phyloP scores from a whole-genome alignment of 2,797 vertebrate genomes.

The Gymnopithys bicolor region DNA sequence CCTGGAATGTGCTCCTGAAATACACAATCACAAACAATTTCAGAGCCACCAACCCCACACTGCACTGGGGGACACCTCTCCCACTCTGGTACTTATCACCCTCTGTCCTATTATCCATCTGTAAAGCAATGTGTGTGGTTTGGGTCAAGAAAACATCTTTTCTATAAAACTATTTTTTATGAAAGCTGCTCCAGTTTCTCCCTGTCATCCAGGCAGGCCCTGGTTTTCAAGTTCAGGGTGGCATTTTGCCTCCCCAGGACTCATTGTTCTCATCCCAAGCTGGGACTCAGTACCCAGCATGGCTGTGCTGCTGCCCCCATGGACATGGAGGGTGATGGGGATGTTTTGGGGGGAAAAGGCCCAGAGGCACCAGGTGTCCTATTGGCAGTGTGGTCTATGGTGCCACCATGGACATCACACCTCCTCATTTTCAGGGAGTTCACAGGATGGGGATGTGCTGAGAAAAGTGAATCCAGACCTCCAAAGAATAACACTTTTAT shows the following conservation, averaged over 20 bases:
- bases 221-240: not conserved
- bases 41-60: constrained; percentile 42
- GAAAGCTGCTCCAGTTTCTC: not conserved
- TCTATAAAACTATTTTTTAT: not conserved
- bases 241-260: not conserved
- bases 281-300: not conserved
- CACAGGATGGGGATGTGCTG: not conserved
- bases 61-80: not conserved
- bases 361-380: not conserved
- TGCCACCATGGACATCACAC: accelerated
- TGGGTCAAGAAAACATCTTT: not conserved
- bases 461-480: not conserved
- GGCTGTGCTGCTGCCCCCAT: not conserved
- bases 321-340: not conserved
- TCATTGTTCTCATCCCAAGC: not conserved
- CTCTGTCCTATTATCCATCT: constrained; percentile 43
- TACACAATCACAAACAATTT: not conserved
- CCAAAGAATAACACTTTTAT: not conserved
- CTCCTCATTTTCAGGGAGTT: not conserved
- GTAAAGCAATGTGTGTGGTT: not conserved
- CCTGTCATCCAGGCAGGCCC: not conserved
- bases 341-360: not conserved
- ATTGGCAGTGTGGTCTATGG: not conserved
- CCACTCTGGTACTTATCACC: constrained; percentile 18
- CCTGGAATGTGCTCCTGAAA: constrained; percentile 67